These are phyloP conservation scores for Anthopleura sola DNA, from an alignment of 64 coral and sea anemone species.

Conservation along the genomic window DNA sequence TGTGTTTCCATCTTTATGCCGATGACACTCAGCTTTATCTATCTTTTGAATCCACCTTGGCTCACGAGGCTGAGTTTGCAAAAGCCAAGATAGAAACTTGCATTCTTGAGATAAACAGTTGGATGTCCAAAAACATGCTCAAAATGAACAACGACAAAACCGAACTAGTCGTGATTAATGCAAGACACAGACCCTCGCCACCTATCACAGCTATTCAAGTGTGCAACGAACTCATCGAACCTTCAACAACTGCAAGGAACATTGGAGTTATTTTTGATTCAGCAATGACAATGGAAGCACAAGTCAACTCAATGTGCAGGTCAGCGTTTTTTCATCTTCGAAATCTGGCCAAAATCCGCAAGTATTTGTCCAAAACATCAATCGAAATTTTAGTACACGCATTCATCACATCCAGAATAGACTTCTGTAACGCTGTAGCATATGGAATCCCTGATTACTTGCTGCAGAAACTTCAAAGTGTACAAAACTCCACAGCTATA, in stretches of 20 bases:
- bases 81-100: not conserved
- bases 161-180: constrained; percentile 8
- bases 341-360: not conserved
- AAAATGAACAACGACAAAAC: constrained; percentile 21
- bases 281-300: not conserved
- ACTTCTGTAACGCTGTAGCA: not conserved
- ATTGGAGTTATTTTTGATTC: constrained; percentile 23
- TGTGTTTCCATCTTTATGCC: constrained; percentile 1
- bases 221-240: not conserved
- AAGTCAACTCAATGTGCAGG: constrained; percentile 11
- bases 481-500: constrained; percentile 3
- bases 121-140: constrained; percentile 16
- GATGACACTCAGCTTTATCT: constrained; percentile 6
- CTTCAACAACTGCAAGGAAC: constrained; percentile 10
- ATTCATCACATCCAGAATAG: constrained; percentile 4
- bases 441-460: not conserved
- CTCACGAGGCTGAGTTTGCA: not conserved
- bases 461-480: constrained; percentile 5
- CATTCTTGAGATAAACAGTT: not conserved
- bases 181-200: constrained; percentile 6
- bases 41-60: constrained; percentile 1
- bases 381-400: constrained; percentile 10
- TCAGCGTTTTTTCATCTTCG: constrained; percentile 12
- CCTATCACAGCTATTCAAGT: constrained; percentile 7
- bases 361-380: not conserved